Percentiles rank a stretch among this genome's conserved stretches.
These are phyloP conservation scores for Nasua narica DNA, from an alignment of 2,797 vertebrate species.

Conservation along the genomic window DNA sequence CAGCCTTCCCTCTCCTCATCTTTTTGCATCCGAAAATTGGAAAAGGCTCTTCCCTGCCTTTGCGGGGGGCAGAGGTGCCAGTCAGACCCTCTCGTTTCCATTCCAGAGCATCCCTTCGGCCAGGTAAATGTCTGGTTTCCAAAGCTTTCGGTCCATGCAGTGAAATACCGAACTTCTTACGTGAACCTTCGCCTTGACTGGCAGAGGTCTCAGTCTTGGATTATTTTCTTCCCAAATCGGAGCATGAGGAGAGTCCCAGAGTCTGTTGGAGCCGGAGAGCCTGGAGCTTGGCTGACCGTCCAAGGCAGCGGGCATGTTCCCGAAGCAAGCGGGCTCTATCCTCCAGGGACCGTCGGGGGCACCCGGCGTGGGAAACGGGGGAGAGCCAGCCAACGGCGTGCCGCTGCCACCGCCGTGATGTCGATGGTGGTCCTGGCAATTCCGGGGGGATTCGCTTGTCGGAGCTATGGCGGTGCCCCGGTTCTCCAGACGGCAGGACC, in stretches of 20 bases:
- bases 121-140: background rate
- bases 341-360: background rate
- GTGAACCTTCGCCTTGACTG: background rate
- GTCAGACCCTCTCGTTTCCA: background rate
- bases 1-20: background rate
- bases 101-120: background rate
- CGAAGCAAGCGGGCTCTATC: accelerated
- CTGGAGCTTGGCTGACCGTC: background rate
- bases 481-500: background rate
- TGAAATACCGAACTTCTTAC: background rate
- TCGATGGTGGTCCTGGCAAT: too few relatives aligned
- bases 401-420: accelerated
- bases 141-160: background rate
- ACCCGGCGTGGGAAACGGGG: accelerated
- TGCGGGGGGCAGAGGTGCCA: background rate
- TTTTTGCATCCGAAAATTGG: background rate
- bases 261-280: too few relatives aligned
- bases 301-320: accelerated
- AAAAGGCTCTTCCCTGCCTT: background rate
- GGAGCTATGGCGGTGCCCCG: accelerated
- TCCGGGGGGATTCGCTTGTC: background rate
- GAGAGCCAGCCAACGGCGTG: accelerated
- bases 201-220: background rate
- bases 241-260: background rate
- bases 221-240: background rate